Conservation (phyloP, 2,888 invertebrate genomes). For the Tetanocera ferruginea region DNA sequence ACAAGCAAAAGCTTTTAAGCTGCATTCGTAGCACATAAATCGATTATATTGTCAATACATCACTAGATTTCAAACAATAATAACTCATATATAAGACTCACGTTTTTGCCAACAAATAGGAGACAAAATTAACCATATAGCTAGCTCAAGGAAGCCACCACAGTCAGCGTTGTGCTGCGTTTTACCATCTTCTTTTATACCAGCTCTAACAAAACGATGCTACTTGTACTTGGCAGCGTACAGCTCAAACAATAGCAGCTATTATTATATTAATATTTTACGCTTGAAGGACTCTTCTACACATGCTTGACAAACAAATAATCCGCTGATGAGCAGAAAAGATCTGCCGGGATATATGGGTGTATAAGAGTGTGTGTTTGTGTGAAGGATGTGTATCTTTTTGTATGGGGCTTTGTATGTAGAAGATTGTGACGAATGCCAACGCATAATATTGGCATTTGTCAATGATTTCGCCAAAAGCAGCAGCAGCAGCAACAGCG, state of each 20-base stretch:
- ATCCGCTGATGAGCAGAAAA: constrained; percentile 36
- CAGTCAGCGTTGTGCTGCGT: no score
- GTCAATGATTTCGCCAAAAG: constrained; percentile 39
- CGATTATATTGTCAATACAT: no score
- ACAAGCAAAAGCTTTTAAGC: no score
- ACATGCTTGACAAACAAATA: constrained; percentile 54
- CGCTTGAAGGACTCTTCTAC: constrained; percentile 61
- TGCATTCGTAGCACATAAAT: no score
- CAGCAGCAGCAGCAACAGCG: background rate
- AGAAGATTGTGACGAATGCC: constrained; percentile 22
- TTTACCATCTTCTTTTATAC: no score
- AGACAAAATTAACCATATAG: no score
- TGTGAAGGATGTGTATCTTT: background rate
- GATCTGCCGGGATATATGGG: constrained; percentile 35
- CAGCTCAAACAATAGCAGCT: constrained; percentile 64
- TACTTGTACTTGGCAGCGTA: constrained; percentile 19
- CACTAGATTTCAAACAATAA: no score
- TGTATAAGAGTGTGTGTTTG: constrained; percentile 7
- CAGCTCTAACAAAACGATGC: no score
- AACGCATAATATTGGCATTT: constrained; percentile 45
- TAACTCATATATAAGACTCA: no score
- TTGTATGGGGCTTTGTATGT: background rate
- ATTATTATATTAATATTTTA: constrained; percentile 67
- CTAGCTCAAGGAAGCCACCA: no score
- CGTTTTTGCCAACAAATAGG: no score